These are phyloP conservation scores for Petrocephalus microphthalmus DNA, from an alignment of 2,113 vertebrate genomes.

Conservation along the genomic window DNA sequence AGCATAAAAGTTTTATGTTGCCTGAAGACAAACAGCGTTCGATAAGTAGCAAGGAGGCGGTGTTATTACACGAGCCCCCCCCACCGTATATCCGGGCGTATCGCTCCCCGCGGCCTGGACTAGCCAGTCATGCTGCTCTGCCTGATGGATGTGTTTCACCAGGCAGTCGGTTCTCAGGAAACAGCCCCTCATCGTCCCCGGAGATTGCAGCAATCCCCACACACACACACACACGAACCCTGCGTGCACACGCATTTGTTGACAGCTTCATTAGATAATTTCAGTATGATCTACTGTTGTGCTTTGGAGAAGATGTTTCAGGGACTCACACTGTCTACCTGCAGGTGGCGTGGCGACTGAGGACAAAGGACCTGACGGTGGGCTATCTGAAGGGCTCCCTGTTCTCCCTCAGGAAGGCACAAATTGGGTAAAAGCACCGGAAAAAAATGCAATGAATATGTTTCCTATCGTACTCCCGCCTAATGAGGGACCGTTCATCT, in stretches of 20 bases:
- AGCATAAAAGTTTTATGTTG: slow-evolving; percentile 18
- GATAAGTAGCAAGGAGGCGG: neutral
- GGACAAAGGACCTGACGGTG: neutral
- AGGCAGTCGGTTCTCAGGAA: neutral
- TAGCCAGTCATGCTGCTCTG: neutral
- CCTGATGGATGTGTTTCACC: neutral
- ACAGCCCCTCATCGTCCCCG: neutral
- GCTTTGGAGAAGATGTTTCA: neutral
- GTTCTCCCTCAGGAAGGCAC: neutral
- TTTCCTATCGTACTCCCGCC: neutral
- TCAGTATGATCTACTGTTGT: neutral
- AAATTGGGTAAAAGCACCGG: neutral
- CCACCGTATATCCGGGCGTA: neutral
- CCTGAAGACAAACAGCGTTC: neutral
- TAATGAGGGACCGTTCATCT: neutral
- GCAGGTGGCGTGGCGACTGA: neutral
- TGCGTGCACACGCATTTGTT: neutral
- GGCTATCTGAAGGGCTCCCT: neutral
- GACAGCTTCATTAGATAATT: neutral
- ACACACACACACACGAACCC: neutral
- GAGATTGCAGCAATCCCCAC: neutral
- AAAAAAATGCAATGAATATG: neutral
- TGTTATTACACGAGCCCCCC: neutral
- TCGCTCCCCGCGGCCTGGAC: neutral
- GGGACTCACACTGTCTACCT: neutral